phyloP scores from a whole-genome alignment of 2,888 invertebrate genomes.

The Diploptera punctata region DNA sequence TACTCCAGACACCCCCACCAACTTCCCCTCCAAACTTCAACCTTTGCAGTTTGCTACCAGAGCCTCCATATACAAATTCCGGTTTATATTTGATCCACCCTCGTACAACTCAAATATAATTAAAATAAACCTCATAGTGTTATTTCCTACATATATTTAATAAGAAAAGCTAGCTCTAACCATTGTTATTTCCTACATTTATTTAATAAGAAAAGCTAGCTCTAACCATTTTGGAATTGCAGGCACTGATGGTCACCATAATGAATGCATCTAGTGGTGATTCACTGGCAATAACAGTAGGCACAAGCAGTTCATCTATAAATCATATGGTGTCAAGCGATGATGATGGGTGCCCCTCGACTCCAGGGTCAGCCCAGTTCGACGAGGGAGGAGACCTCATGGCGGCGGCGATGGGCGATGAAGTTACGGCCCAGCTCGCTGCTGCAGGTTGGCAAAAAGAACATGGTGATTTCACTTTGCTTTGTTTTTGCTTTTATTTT shows the following conservation, averaged over 20 bases:
- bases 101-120: too few relatives aligned
- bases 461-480: slow-evolving; percentile 56
- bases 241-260: slow-evolving; percentile 53
- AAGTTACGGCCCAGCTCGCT: slow-evolving; percentile 94
- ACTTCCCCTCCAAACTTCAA: too few relatives aligned
- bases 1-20: too few relatives aligned
- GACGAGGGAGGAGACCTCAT: slow-evolving; percentile 86
- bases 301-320: slow-evolving; percentile 52
- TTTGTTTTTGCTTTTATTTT: slow-evolving; percentile 46
- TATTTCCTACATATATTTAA: too few relatives aligned
- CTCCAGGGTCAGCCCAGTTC: slow-evolving; percentile 74
- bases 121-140: too few relatives aligned
- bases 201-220: too few relatives aligned
- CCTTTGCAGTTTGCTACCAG: too few relatives aligned
- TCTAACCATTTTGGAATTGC: too few relatives aligned
- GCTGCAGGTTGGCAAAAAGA: slow-evolving; percentile 81
- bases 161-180: too few relatives aligned
- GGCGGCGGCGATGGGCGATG: slow-evolving; percentile 86
- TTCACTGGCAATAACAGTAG: slow-evolving; percentile 73
- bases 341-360: slow-evolving; percentile 84
- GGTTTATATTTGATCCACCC: too few relatives aligned
- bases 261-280: slow-evolving; percentile 56
- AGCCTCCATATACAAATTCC: too few relatives aligned
- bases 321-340: slow-evolving; percentile 49
- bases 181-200: too few relatives aligned